Conservation (phyloP, 2,797 vertebrate species). For the Spinus olivaceus region DNA sequence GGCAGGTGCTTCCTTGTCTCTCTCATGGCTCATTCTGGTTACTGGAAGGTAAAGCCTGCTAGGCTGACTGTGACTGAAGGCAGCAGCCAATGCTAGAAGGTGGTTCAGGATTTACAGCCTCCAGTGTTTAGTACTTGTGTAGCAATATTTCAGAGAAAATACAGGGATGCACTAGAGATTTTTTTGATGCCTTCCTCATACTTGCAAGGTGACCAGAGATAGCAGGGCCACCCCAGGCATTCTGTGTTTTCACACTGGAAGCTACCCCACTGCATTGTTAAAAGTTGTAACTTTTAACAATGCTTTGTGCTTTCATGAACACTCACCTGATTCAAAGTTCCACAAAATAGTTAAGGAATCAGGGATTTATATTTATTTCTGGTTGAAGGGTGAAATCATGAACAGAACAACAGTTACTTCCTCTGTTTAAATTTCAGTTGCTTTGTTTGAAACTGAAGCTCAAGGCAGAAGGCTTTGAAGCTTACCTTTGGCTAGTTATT, state of each 20-base stretch:
- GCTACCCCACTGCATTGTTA: not conserved
- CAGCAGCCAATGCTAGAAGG: not conserved
- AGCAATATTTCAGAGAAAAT: not conserved
- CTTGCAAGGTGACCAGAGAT: not conserved
- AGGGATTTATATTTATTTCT: slow-evolving; percentile 49
- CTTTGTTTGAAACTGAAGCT: slow-evolving; percentile 57
- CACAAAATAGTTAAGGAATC: slow-evolving; percentile 15
- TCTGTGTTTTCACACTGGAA: not conserved
- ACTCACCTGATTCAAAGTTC: not conserved
- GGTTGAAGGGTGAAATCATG: slow-evolving; percentile 36
- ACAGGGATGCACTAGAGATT: not conserved
- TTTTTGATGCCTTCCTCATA: not conserved
- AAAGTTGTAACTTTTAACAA: not conserved
- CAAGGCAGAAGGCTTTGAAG: slow-evolving; percentile 38
- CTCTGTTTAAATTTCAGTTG: slow-evolving; percentile 63
- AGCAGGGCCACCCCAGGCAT: not conserved
- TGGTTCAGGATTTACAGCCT: not conserved
- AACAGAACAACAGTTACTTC: slow-evolving; percentile 55
- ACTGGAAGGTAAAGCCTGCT: not conserved
- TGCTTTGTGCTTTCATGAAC: not conserved
- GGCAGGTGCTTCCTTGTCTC: not conserved
- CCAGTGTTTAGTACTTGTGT: not conserved
- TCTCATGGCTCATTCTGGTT: not conserved
- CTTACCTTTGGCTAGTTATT: slow-evolving; percentile 61
- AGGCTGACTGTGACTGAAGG: not conserved